Evolutionary conservation across 1,140 invertebrate genomes (phyloP), one percentile per base, ranked within the genome.

Genomic region (Hesperophylax magnus): DNA sequence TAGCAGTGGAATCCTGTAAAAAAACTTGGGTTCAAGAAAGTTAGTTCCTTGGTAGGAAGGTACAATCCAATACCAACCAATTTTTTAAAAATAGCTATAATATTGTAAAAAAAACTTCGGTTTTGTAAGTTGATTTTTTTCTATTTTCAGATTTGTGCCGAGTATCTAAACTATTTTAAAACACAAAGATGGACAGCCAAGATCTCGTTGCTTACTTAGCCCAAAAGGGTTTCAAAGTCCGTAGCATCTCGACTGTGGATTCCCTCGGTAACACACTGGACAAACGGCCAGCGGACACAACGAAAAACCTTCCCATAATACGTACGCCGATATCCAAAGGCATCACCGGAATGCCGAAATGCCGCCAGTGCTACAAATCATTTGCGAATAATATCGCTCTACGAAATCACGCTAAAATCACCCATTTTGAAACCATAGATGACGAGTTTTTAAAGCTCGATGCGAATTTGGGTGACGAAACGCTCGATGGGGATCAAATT

Each of bases 141-240:
- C 11, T 47, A 47, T 47, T 47, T 47, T 47, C 39, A 47, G 39
- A 47, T 47, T 47, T 47, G 9, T 14, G 39, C 39, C 0, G 11
- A 47, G 9, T 0, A 47, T 47, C 39, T 14, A 2, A 2, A 14
- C 39, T 47, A 11, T 47, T 47, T 3, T 14, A 14, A 47, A 47
- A 47, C 39, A 47, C 39, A 14, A 47, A 74, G 17, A 84, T 84
- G 82, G 67, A 81, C 65, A 67, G 65, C 8, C 31, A 79, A 60
- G 69, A 79, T n/a, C 31, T 84, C 14, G 77, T 80, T 0, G 56
- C 79, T 6, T 84, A 78, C 60, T 80, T 84, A 17, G 54, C 80
- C 0, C 56, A 81, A 24, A 79, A 81, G 65, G 82, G 82, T 0
- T 84, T 84, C 54, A 71, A 71, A 18, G 80, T 84, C 0, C 81